Percentiles rank a stretch among this genome's conserved stretches.
Conservation (phyloP, 2,888 invertebrate species). For the Rutpela maculata region DNA sequence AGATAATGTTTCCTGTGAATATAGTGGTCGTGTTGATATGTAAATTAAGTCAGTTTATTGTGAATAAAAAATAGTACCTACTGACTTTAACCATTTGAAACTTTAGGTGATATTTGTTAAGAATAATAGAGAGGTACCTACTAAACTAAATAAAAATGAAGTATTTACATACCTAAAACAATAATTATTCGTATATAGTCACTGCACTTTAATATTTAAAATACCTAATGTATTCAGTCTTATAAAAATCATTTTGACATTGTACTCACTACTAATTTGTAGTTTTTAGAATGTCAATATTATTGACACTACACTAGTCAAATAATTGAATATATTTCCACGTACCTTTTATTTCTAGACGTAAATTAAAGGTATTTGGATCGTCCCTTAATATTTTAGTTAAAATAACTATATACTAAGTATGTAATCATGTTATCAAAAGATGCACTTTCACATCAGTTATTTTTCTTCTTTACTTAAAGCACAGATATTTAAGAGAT, state of each 20-base stretch:
- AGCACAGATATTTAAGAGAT: too few species aligned
- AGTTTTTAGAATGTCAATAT: neutral
- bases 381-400: too few species aligned
- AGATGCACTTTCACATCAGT: too few species aligned
- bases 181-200: neutral
- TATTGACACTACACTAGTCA: neutral
- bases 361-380: too few species aligned
- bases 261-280: slow-evolving; percentile 4
- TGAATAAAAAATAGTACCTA: neutral
- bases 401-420: too few species aligned
- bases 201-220: slow-evolving; percentile 7
- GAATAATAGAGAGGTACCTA: neutral
- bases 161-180: neutral
- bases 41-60: neutral
- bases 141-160: neutral
- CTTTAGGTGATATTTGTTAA: neutral
- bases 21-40: neutral
- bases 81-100: neutral
- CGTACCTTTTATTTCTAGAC: too few species aligned
- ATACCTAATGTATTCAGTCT: neutral
- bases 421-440: too few species aligned
- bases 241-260: neutral
- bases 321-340: neutral
- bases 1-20: neutral
- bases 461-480: too few species aligned